Percentiles rank a stretch among this genome's conserved stretches.
Conservation (phyloP, 2,113 vertebrate genomes). For the Promerops cafer region DNA sequence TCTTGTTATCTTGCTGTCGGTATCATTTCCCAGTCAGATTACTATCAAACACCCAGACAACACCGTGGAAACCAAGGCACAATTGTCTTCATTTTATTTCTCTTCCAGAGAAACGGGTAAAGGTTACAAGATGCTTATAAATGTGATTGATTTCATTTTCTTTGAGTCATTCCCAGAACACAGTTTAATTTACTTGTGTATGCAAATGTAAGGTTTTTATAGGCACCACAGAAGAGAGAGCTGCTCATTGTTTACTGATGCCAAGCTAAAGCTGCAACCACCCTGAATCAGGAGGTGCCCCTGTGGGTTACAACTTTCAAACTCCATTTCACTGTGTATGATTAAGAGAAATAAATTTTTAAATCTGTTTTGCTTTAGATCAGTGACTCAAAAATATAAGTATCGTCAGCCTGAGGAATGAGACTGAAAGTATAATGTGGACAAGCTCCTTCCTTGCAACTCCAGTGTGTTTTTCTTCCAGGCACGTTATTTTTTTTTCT, state of each 20-base stretch:
- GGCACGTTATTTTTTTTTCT: neutral
- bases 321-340: neutral
- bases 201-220: neutral
- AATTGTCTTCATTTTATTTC: conserved; percentile 48
- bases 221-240: neutral
- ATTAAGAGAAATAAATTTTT: neutral
- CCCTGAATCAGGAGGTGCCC: neutral
- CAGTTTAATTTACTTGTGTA: conserved; percentile 31
- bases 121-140: conserved; percentile 39
- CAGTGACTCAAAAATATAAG: neutral
- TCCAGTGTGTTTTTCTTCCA: neutral
- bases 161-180: conserved; percentile 18
- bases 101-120: neutral
- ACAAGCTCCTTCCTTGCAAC: neutral
- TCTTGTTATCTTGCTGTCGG: conserved; percentile 62
- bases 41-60: conserved; percentile 33
- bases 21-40: conserved; percentile 65
- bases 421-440: neutral
- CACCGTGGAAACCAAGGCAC: conserved; percentile 1
- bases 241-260: neutral
- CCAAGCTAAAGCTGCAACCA: neutral
- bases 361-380: neutral
- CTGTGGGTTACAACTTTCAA: neutral
- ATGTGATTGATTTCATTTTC: conserved; percentile 48
- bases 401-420: neutral